These are phyloP conservation scores for Torymus texanus DNA, from an alignment of 2,888 invertebrate species.

Conservation along the genomic window DNA sequence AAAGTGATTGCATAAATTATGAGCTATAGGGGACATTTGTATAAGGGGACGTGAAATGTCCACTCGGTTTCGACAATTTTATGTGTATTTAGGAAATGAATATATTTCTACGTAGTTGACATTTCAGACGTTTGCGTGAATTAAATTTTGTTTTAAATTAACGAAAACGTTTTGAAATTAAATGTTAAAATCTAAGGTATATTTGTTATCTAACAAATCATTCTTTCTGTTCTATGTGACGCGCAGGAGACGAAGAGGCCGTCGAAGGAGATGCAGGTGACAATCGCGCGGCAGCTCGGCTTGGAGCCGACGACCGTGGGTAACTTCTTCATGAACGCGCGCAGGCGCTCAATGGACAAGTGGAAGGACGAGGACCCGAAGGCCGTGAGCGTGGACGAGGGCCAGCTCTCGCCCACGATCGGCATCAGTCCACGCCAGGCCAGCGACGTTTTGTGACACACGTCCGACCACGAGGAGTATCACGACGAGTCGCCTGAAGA, in stretches of 20 bases:
- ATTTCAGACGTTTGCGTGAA: no score
- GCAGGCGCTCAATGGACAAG: constrained; percentile 97
- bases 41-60: no score
- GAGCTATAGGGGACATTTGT: no score
- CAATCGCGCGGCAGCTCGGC: constrained; percentile 97
- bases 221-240: no score
- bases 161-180: no score
- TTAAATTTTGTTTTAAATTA: no score
- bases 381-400: constrained; percentile 67
- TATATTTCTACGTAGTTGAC: no score
- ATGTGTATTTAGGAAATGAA: no score
- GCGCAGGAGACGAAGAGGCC: constrained; percentile 97
- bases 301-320: constrained; percentile 98
- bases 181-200: no score
- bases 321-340: constrained; percentile 99
- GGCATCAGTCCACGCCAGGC: constrained; percentile 73
- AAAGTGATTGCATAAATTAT: no score
- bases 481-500: constrained; percentile 74
- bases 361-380: constrained; percentile 95
- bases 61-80: no score
- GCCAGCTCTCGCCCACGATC: constrained; percentile 74
- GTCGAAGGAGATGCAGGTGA: constrained; percentile 99
- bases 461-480: constrained; percentile 75
- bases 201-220: no score
- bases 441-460: constrained; percentile 75